Percentiles rank a stretch among this genome's conserved stretches.
These are phyloP conservation scores for Daboia siamensis DNA, from an alignment of 2,113 vertebrate species.

Conservation along the genomic window DNA sequence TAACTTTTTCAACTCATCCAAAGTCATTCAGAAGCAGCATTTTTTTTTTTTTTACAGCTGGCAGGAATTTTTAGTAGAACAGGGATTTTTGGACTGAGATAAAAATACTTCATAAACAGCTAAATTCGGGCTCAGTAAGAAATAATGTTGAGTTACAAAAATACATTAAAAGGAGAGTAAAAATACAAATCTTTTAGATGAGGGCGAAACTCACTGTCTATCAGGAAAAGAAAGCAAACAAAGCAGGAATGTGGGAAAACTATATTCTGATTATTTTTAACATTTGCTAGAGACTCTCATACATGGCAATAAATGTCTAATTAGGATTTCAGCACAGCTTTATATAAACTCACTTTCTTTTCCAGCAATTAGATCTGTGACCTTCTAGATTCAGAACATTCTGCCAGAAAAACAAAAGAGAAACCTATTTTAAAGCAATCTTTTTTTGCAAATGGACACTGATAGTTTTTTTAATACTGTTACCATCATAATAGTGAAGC, in stretches of 20 bases:
- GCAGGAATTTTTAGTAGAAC: not conserved
- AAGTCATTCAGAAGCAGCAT: not conserved
- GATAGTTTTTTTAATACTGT: slow-evolving; percentile 14
- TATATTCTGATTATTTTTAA: not conserved
- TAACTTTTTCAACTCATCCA: not conserved
- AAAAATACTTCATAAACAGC: not conserved
- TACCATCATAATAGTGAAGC: slow-evolving; percentile 26
- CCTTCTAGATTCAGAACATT: not conserved
- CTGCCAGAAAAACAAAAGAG: not conserved
- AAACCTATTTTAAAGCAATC: not conserved
- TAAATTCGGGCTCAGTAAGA: not conserved
- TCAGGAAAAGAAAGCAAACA: not conserved
- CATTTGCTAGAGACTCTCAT: not conserved
- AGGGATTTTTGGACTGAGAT: not conserved
- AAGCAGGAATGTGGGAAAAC: not conserved
- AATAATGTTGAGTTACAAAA: not conserved
- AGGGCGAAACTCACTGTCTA: not conserved
- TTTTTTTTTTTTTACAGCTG: not conserved
- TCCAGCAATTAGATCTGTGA: not conserved
- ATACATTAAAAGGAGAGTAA: not conserved
- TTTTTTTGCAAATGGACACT: not conserved
- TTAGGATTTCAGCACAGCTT: not conserved
- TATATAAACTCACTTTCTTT: not conserved
- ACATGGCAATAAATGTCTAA: not conserved
- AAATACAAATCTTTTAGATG: not conserved